Evolutionary conservation across 2,888 invertebrate genomes (phyloP), one percentile per base, ranked within the genome.

Genomic region (Arge pagana): DNA sequence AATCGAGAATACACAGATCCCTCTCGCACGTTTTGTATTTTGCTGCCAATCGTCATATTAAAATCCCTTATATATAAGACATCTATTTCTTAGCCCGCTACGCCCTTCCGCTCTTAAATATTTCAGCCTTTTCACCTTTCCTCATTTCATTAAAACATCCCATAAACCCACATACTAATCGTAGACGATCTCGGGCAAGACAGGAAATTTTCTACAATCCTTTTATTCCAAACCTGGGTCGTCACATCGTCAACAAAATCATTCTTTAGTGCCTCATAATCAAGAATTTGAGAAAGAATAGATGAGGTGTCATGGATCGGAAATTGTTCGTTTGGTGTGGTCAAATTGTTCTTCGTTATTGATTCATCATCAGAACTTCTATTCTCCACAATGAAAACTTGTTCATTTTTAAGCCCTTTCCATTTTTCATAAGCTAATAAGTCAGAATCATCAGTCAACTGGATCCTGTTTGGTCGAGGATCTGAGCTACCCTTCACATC

Each of bases 371-470:
- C 24, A 24, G 13, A 23, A 6, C 11, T 24, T 10, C 8, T 15
- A 11, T 23, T 40, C 24, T 24, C 24, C 3, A 24, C 6, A 23
- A 40, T 40, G 3, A 26, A 40, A 24, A 40, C 40, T 40, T 40
- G 13, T 13, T 40, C 13, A 43, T 52, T 52, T 13, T 45, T 19
- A 10, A 52, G 23, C 10, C 52, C 52, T 21, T 35, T 35, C 37
- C 52, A 52, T 35, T 43, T 35, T 26, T 45, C 52, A 45, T n/a
- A 45, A 3, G 45, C 23, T 35, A 16, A 35, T 26, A 52, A 28
- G 28, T 52, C 52, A 35, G 52, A 52, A 30, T 52, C 52, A 23
- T 52, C 31, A 6, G 8, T 11, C 10, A 45, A 16, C 7, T 18
- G 7, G 13, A 28, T 11, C 13, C 16, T 45, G 15, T 11, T 35